Evolutionary conservation across 1,140 invertebrate genomes (phyloP), one percentile per base, ranked within the genome.

Genomic region (Spodoptera frugiperda): DNA sequence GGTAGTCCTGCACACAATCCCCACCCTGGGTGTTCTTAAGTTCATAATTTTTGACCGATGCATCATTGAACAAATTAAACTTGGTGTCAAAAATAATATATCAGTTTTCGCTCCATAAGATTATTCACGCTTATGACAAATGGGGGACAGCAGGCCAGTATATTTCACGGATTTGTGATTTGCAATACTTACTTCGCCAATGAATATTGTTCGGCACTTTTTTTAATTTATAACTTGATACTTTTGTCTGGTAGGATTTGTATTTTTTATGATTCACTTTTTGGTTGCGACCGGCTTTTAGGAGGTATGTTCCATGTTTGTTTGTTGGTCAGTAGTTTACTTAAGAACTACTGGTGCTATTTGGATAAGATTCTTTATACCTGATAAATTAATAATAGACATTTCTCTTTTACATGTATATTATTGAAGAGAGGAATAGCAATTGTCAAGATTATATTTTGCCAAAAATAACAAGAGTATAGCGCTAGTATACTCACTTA

Each of bases 71-170:
- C 80, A 76, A 81, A 79, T 78, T 80, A 84, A 85, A 78, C 44
- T 76, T 61, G 51, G 77, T 81, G 84, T 84, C 87, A 84, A 83
- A 87, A 81, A 87, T 88, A 84, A 89, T 89, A 84, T 87, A 81
- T 82, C 73, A 76, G 75, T 73, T 67, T 77, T 72, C 61, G 59
- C 46, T 61, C 33, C 54, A 76, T 8, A 15, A 75, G 83, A 89
- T 89, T 88, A 87, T 88, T 88, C 84, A 89, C 81, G 82, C 79
- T 81, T 71, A 82, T 87, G 86, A 88, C 86, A 87, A 89, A 89
- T 87, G 82, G 80, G 68, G 53, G 63, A 39, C 67, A 30, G 63
- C 74, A 57, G 71, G n/a, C 55, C 77, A 79, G 77, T 84, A 82
- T 86, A 88, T 85, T 86, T 83, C 79, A 84, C 79, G 84, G 86